Evolutionary conservation across 2,113 vertebrate genomes (phyloP), one percentile per base, ranked within the genome.

Genomic region (Ophthalmotilapia sp.): DNA sequence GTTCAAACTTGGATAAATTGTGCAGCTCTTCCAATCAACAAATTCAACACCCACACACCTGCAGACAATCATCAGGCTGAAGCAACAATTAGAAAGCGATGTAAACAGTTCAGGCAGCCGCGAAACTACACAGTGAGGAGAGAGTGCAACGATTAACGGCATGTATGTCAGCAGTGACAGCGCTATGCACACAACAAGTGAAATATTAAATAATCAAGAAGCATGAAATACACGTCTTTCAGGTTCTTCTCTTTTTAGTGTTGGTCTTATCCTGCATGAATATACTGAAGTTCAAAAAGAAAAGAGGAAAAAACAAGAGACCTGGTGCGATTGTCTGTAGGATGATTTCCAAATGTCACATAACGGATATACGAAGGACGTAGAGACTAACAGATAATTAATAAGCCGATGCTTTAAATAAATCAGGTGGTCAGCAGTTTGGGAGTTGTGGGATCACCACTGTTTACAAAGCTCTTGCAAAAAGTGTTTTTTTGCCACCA

Each of bases 51-150:
- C 15, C 54, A 13, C 26, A 65, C 29, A n/a, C 33, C 45, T 40
- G 6, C 7, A 55, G 54, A 47, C 21, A 75, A 77, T 19, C 12
- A n/a, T 70, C 42, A 85, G 58, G 6, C 33, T 84, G 36, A 51
- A 47, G 26, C 31, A 75, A 60, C 53, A 23, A 58, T 26, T 65
- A 54, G 80, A n/a, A 86, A 45, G 80, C 83, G 49, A 86, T 83
- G 93, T 94, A 94, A 95, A 95, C 93, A 90, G 88, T 92, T 94
- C 68, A 90, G 83, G 87, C 85, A 79, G 79, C 62, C 19, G 51
- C 53, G 4, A 77, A 82, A 88, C 19, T 31, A 51, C 15, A 65
- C 55, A 79, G 33, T 9, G 15, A 36, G 26, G 23, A 73, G 15
- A 81, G 10, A 55, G 56, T 75, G 17, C 14, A 31, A 80, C 5